These are phyloP conservation scores for Parotia lawesii DNA, from an alignment of 2,113 vertebrate species.

Conservation along the genomic window DNA sequence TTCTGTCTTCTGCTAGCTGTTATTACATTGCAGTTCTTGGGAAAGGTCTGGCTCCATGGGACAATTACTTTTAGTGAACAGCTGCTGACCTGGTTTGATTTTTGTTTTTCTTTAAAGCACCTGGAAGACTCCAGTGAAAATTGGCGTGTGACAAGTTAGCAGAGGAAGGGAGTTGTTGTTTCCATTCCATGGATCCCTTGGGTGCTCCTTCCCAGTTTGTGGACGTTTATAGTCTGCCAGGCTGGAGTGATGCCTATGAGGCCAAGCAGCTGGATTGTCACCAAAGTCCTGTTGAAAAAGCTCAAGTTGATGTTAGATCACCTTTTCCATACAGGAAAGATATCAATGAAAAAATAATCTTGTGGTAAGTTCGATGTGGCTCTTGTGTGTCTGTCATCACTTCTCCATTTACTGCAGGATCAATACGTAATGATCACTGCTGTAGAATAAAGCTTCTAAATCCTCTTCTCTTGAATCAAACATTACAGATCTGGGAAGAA, in stretches of 20 bases:
- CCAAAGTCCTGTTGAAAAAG: constrained; percentile 33
- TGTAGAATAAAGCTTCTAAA: background rate
- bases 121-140: constrained; percentile 43
- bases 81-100: background rate
- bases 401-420: background rate
- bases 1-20: background rate
- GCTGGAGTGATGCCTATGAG: constrained; percentile 78
- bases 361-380: constrained; percentile 79
- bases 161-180: background rate
- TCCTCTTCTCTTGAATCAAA: background rate
- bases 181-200: constrained; percentile 90
- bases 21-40: background rate
- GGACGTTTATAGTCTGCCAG: constrained; percentile 81
- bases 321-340: constrained; percentile 88
- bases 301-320: constrained; percentile 69
- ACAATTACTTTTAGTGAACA: background rate
- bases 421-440: background rate
- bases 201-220: constrained; percentile 94
- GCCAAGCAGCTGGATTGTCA: constrained; percentile 51
- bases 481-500: background rate
- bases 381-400: background rate
- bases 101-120: constrained; percentile 43
- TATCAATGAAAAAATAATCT: constrained; percentile 88
- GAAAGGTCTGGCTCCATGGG: background rate
- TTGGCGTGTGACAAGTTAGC: constrained; percentile 41